These are phyloP conservation scores for Scaptomyza flava DNA, from an alignment of 2,888 invertebrate genomes.

Conservation along the genomic window DNA sequence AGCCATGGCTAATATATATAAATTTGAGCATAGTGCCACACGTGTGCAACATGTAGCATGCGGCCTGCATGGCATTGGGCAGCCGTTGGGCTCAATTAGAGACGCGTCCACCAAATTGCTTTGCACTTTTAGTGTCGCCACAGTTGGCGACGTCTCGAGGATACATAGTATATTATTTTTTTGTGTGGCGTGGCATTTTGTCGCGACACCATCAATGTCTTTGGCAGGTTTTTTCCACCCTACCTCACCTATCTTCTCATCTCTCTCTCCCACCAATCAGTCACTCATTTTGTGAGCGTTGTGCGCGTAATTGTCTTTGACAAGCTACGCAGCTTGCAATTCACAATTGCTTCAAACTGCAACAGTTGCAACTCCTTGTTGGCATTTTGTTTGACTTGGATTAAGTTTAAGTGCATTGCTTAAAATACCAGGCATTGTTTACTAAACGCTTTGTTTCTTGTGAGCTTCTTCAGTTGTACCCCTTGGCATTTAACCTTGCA, in stretches of 20 bases:
- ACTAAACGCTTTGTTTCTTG: slow-evolving; percentile 55
- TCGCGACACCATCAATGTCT: slow-evolving; percentile 72
- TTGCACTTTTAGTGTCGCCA: slow-evolving; percentile 78
- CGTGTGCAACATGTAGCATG: slow-evolving; percentile 35
- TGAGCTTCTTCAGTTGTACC: slow-evolving; percentile 8
- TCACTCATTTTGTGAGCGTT: slow-evolving; percentile 53
- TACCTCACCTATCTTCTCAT: neutral
- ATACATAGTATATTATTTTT: slow-evolving; percentile 16
- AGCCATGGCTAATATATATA: slow-evolving; percentile 39
- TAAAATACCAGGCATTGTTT: slow-evolving; percentile 62
- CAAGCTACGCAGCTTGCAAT: slow-evolving; percentile 68
- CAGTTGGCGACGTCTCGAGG: slow-evolving; percentile 37
- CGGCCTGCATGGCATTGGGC: slow-evolving; percentile 23
- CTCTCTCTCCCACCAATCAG: slow-evolving; percentile 19
- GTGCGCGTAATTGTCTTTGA: slow-evolving; percentile 80
- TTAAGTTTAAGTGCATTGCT: slow-evolving; percentile 72
- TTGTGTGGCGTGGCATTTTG: slow-evolving; percentile 73
- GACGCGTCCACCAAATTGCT: slow-evolving; percentile 74
- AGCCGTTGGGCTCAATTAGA: slow-evolving; percentile 67
- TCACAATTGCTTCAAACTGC: slow-evolving; percentile 21
- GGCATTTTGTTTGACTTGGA: slow-evolving; percentile 77
- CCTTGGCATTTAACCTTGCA: slow-evolving; percentile 14
- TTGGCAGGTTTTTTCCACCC: slow-evolving; percentile 16
- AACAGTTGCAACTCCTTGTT: slow-evolving; percentile 48
- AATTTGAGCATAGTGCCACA: slow-evolving; percentile 37